Evolutionary conservation across 1,140 invertebrate genomes (phyloP), one percentile per base, ranked within the genome.

Genomic region (Cydia fagiglandana): DNA sequence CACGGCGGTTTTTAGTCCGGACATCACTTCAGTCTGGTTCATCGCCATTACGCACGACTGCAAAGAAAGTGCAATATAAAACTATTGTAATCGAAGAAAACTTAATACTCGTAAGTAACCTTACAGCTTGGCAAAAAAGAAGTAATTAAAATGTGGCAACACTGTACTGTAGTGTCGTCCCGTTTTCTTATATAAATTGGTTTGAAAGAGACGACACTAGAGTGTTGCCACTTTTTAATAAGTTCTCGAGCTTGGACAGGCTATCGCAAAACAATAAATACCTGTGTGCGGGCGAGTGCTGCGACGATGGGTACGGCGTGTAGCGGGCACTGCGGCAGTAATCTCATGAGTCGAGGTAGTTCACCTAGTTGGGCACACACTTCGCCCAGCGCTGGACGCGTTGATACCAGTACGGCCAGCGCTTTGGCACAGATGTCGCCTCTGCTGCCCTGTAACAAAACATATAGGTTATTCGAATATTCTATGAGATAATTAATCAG

Each of bases 351-450:
- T 79, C 97, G 95, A 17, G 98, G 98, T 89, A 99, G 96, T 90
- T 99, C 98, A 12, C 99, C 99, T 85, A 99, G 95, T 17, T 97
- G 95, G 17, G 99, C 98, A 73, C 99, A 95, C 81, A 97, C 95
- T 89, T 99, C 98, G 24, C 97, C 95, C 66, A 99, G 94, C 83
- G 95, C 94, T n/a, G 97, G 96, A 89, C 99, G 98, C 20, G 97
- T 95, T 83, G 96, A 94, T 34, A 99, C 93, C 38, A 99, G 92
- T 82, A 95, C 95, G 12, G 97, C 96, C 34, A 99, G 89, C 17
- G 97, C 97, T 75, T 95, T 96, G 4, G 97, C 98, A 56, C 97
- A 95, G 56, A 97, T 93, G 85, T 99, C 97, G 76, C 99, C 92
- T 73, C 96, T 94, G 76, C 98, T 96, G 76, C 95, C 95, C 96